Base-by-base conservation (phyloP, 2,888 invertebrate genomes). In the Chalcosyrphus nemorum region DNA sequence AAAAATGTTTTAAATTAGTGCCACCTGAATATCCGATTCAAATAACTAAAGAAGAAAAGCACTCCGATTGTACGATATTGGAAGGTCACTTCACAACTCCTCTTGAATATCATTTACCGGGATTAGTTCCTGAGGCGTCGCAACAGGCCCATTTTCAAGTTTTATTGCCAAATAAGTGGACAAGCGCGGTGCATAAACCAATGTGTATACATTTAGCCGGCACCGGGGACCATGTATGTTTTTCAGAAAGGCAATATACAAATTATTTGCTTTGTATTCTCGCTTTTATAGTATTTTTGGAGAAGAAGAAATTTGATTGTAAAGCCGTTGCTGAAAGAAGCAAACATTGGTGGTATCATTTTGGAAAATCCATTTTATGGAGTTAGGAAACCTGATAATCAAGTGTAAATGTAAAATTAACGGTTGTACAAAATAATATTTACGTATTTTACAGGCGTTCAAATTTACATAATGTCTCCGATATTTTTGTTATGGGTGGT, bases 401-500 rank as follows among this genome's bases (percentile, higher is more conserved):
- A 97, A 94, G 92, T 94, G 96, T 96, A 93, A 93, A 93, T 92
- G 9, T 0, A 4, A 54, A 52, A 19, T 29, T 17, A 9, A 4
- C 11, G n/a, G 6, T 43, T 24, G 27, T 35, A 24, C 1, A 50
- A 15, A 65, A 35, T 65, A 35, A 65, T 2, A 4, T 32, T 76
- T 4, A n/a, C 9, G 63, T 65, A 11, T 57, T 72, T 87, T 86
- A 50, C 81, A 97, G 96, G 78, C 95, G 98, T 35, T 99, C 98
- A 1, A 95, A 96, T 88, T 94, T 99, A 61, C 96, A 96, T 90
- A 97, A 99, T 92, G 99, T 99, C 2, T 97, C 97, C 17, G 99
- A 99, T 91, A 96, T 99, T 90, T 99, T 99, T 93, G 97, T 99
- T 86, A 99, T 99, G 99, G 99, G 99, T 74, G 99, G 98, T 47